Conservation (phyloP, 2,888 invertebrate genomes). For the Harpalus rubripes region DNA sequence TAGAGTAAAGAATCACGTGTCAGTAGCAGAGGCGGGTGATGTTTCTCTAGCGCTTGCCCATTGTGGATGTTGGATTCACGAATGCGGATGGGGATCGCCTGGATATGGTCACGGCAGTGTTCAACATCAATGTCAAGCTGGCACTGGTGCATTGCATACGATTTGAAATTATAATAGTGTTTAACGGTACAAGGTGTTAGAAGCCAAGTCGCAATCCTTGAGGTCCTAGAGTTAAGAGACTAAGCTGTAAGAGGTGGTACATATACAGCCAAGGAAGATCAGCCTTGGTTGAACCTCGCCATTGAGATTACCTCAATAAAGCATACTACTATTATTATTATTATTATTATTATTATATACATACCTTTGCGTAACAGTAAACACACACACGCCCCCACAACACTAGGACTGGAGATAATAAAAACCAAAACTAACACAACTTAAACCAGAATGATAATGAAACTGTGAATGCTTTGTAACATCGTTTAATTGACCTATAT, state of each 20-base stretch:
- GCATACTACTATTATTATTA: too few relatives aligned
- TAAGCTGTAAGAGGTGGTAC: too few relatives aligned
- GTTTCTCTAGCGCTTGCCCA: conserved; percentile 49
- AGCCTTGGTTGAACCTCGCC: too few relatives aligned
- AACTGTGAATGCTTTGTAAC: conserved; percentile 52
- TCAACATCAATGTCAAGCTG: conserved; percentile 54
- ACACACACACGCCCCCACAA: neutral
- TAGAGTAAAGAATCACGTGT: conserved; percentile 66
- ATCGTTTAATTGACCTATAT: conserved; percentile 67
- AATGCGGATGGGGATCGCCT: too few relatives aligned
- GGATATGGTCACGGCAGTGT: conserved; percentile 20
- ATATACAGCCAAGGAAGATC: too few relatives aligned
- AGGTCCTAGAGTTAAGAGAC: neutral
- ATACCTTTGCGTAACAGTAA: neutral
- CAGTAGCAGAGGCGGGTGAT: conserved; percentile 63
- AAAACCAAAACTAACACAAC: neutral
- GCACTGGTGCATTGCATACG: conserved; percentile 16
- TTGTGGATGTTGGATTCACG: conserved; percentile 17
- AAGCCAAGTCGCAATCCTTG: conserved; percentile 3
- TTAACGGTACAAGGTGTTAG: conserved; percentile 26
- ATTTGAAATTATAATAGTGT: conserved; percentile 62
- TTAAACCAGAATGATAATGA: neutral
- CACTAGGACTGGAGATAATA: neutral
- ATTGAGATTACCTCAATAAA: too few relatives aligned
- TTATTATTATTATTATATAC: too few relatives aligned